Base-by-base conservation (phyloP, 2,113 vertebrate species). In the Periophthalmodon schlosseri region DNA sequence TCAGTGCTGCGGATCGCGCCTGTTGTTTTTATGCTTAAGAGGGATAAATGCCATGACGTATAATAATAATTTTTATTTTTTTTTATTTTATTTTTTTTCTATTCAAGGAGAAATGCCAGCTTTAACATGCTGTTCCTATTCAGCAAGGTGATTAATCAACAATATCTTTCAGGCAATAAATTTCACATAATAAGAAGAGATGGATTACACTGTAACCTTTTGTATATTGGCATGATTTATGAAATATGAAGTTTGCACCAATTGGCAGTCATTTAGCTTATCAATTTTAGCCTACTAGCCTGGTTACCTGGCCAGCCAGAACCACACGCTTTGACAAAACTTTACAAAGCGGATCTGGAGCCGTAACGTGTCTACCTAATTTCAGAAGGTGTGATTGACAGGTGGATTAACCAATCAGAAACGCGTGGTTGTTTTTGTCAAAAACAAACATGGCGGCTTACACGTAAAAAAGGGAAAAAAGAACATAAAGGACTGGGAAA, bases 11-110 rank as follows among this genome's bases (percentile, higher is more conserved):
- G n/a, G 34, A 65, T 65, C 33, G 16, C 15, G 18, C 18, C 34
- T n/a, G 63, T 65, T 65, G 36, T 65, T n/a, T n/a, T 65, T 44
- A 44, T 64, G 2, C 20, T 65, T 39, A 65, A 65, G 34, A 65
- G 63, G 34, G 34, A 39, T 65, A n/a, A 65, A 65, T 39, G 63
- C 63, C 63, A 36, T 65, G 34, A 65, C 34, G 34, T 65, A 21
- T n/a, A 39, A 60, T 52, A 39, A 20, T 36, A 6, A 7, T 46
- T 33, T 5, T 54, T 54, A 15, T 23, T 24, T 63, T 33, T 33
- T 34, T n/a, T n/a, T n/a, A n/a, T n/a, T n/a, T n/a, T n/a, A 2
- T 18, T 34, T 34, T 63, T 34, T 18, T 34, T 63, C 18, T 39
- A n/a, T 65, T 65, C 20, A 44, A 21, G 33, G 34, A 65, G 63